These are phyloP conservation scores for Oreonectes daqikongensis DNA, from an alignment of 2,797 vertebrate genomes.

Conservation along the genomic window DNA sequence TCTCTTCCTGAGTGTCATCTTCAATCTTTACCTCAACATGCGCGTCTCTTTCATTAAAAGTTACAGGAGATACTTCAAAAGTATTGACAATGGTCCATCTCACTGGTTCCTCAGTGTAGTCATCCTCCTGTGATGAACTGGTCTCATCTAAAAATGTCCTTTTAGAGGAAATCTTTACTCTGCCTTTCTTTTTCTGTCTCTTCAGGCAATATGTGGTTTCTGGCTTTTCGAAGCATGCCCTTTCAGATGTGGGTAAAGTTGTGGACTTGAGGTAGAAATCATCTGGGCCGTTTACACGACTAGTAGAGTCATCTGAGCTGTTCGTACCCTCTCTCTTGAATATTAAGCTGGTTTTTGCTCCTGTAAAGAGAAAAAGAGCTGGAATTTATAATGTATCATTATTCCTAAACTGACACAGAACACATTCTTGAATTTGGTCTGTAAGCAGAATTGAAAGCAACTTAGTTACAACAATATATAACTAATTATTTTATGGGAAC, in stretches of 20 bases:
- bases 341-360: constrained; percentile 52
- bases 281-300: constrained; percentile 28
- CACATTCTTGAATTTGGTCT: background rate
- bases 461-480: too few relatives aligned
- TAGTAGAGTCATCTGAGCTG: constrained; percentile 52
- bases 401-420: background rate
- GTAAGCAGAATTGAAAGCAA: too few relatives aligned
- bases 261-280: constrained; percentile 45
- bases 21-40: constrained; percentile 47
- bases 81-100: constrained; percentile 37
- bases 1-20: constrained; percentile 21
- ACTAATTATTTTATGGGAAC: too few relatives aligned
- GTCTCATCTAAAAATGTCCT: constrained; percentile 64
- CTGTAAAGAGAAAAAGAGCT: constrained; percentile 10
- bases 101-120: constrained; percentile 28
- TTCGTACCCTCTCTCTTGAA: constrained; percentile 57
- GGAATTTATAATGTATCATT: background rate
- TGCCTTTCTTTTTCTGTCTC: constrained; percentile 61
- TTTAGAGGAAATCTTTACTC: constrained; percentile 68
- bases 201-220: constrained; percentile 45
- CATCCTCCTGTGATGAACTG: constrained; percentile 63
- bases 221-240: constrained; percentile 29
- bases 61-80: constrained; percentile 19
- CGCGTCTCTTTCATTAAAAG: background rate
- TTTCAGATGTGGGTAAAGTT: constrained; percentile 11